Conservation (phyloP, 1,140 invertebrate genomes). For the Cryptotermes secundus region DNA sequence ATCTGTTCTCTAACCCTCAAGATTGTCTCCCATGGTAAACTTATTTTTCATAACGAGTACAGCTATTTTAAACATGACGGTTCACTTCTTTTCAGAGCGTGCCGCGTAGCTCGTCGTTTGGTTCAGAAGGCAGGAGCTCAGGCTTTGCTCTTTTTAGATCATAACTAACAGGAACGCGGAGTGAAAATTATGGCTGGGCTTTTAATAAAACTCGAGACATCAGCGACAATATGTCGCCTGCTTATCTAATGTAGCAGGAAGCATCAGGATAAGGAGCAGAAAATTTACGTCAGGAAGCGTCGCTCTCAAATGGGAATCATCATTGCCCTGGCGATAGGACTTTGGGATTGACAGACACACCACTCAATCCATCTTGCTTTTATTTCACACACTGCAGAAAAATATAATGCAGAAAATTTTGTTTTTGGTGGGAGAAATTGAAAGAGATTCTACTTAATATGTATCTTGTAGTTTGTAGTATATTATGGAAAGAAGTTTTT, state of each 20-base stretch:
- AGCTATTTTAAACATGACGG: neutral
- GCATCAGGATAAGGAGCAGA: neutral
- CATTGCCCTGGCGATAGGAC: neutral
- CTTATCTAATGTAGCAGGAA: neutral
- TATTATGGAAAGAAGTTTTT: too few species aligned
- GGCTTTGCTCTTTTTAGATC: neutral
- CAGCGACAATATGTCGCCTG: neutral
- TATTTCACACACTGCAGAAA: neutral
- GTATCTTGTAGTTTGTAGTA: too few species aligned
- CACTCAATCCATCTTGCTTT: neutral
- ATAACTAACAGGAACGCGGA: neutral
- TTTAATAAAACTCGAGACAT: neutral
- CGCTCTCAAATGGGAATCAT: neutral
- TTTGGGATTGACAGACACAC: too few species aligned
- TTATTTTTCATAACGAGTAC: neutral
- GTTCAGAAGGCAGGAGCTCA: neutral
- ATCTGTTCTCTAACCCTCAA: too few species aligned
- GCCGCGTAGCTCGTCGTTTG: neutral
- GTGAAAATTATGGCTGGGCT: neutral
- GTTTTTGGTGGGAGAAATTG: too few species aligned
- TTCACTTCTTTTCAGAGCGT: neutral
- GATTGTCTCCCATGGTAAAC: neutral
- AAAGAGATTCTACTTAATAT: too few species aligned
- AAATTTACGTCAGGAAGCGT: neutral
- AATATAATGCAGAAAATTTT: neutral